Percentiles rank a stretch among this genome's conserved stretches.
Evolutionary conservation across 2,888 invertebrate genomes (phyloP).

Genomic region (Mellilla xanthometata): DNA sequence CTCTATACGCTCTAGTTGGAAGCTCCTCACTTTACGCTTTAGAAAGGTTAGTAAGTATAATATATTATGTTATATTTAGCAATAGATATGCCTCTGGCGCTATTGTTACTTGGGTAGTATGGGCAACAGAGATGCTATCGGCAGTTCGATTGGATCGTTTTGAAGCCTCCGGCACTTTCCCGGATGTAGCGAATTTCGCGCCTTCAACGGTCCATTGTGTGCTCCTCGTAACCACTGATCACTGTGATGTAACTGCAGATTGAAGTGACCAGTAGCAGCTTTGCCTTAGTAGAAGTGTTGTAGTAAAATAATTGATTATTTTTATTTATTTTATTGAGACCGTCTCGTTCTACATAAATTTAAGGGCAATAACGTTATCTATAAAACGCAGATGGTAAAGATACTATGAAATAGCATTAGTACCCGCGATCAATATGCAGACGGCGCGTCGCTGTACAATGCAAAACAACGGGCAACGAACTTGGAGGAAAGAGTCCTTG

Average conservation of each 20-base stretch:
- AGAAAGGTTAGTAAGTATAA: conserved; percentile 23
- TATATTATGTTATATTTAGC: conserved; percentile 20
- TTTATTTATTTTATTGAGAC: no score
- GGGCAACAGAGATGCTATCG: conserved; percentile 32
- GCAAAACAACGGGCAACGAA: conserved; percentile 76
- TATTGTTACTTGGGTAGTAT: conserved; percentile 37
- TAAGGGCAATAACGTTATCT: neutral
- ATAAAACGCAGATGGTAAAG: conserved; percentile 18
- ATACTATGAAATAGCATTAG: conserved; percentile 31
- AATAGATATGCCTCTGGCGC: conserved; percentile 21
- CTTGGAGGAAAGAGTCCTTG: conserved; percentile 67
- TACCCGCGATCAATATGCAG: conserved; percentile 64
- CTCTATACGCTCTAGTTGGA: conserved; percentile 29
- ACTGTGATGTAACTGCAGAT: conserved; percentile 17
- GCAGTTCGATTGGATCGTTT: conserved; percentile 44
- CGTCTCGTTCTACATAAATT: neutral
- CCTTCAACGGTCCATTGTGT: conserved; percentile 52
- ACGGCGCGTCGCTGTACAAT: conserved; percentile 59
- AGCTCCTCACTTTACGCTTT: conserved; percentile 25
- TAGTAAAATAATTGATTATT: neutral
- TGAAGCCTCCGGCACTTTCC: conserved; percentile 53
- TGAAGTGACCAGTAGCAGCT: neutral
- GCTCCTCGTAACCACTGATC: conserved; percentile 47
- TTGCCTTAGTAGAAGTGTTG: no score
- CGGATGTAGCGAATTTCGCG: conserved; percentile 58